Evolutionary conservation across 2,797 vertebrate species (phyloP).

Genomic region (Sternotherus odoratus): DNA sequence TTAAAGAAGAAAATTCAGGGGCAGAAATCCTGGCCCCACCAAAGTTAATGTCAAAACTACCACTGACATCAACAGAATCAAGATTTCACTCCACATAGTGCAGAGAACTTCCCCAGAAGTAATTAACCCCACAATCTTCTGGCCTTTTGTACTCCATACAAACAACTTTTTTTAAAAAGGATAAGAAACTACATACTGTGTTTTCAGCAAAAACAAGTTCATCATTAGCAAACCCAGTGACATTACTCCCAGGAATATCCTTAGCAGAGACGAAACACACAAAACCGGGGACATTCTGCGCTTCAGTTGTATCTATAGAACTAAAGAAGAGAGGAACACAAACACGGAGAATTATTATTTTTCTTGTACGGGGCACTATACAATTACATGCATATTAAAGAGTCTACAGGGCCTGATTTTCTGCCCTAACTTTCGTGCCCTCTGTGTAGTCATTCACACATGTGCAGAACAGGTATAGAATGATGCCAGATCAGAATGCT

Average conservation of each 20-base stretch:
- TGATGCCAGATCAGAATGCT: not conserved
- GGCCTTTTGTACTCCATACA: not conserved
- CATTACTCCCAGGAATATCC: slow-evolving; percentile 90
- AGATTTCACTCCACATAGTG: not conserved
- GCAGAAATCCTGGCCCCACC: rapidly evolving
- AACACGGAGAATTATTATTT: not conserved
- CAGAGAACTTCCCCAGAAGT: not conserved
- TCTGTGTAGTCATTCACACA: not conserved
- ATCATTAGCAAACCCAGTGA: slow-evolving; percentile 84
- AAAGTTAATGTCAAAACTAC: not conserved
- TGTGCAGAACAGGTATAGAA: rapidly evolving
- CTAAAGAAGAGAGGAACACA: slow-evolving; percentile 64
- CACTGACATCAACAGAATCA: not conserved
- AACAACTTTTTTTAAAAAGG: not conserved
- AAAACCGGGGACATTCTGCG: slow-evolving; percentile 86
- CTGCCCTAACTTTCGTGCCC: not conserved
- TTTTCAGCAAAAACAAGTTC: slow-evolving; percentile 89
- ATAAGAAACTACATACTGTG: slow-evolving; percentile 78
- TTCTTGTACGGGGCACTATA: not conserved
- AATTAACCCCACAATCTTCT: not conserved
- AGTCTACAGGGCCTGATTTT: not conserved
- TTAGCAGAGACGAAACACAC: slow-evolving; percentile 85
- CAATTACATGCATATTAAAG: rapidly evolving
- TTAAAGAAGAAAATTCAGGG: not conserved
- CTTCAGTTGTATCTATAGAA: slow-evolving; percentile 85